phyloP scores from a whole-genome alignment of 2,888 invertebrate species.

The Achlya flavicornis region DNA sequence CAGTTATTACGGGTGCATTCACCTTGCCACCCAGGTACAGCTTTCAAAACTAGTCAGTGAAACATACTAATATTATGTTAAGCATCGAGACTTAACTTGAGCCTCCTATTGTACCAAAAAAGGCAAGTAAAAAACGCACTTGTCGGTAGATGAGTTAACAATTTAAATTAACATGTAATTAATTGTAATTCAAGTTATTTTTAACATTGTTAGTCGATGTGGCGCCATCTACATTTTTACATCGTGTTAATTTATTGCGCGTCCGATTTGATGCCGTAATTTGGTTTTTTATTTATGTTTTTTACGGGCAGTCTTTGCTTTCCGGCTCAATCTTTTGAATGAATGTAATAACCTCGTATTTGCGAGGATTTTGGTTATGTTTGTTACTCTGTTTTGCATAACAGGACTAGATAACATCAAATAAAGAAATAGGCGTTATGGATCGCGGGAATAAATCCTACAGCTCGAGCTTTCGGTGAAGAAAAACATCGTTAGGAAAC shows the following conservation, averaged over 20 bases:
- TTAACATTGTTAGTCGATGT: neutral
- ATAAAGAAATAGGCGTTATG: no score
- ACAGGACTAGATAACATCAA: no score
- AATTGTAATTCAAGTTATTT: neutral
- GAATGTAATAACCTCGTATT: no score
- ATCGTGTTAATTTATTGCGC: neutral
- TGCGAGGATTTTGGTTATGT: no score
- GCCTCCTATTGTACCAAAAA: neutral
- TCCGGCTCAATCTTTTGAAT: neutral
- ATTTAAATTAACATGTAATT: neutral
- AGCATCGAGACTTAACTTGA: neutral
- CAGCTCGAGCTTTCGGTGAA: no score
- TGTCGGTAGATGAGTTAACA: neutral
- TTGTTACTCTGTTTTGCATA: no score
- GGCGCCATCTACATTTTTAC: slow-evolving; percentile 3
- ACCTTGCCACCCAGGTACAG: slow-evolving; percentile 33
- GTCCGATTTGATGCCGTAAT: neutral
- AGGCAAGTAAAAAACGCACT: neutral
- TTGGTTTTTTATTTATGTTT: neutral
- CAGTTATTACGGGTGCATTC: slow-evolving; percentile 25
- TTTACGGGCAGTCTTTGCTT: neutral
- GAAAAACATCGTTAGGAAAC: no score
- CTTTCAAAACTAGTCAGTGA: neutral
- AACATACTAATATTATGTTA: neutral
- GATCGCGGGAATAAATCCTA: no score